Percentiles rank a stretch among this genome's conserved stretches.
These are phyloP conservation scores for Pteropus alecto DNA, from an alignment of 2,113 vertebrate species.

Conservation along the genomic window DNA sequence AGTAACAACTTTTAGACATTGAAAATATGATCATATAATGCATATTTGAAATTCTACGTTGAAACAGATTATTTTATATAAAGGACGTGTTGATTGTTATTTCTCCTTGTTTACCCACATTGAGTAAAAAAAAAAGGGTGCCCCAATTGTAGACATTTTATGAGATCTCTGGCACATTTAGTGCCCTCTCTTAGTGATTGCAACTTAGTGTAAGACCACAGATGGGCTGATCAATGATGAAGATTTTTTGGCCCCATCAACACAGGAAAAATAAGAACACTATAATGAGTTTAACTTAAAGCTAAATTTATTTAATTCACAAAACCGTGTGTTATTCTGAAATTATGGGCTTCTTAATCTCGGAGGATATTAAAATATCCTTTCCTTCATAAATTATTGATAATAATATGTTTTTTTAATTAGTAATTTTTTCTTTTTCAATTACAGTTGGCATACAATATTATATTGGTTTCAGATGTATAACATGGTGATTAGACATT, in stretches of 20 bases:
- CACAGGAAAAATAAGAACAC: not conserved
- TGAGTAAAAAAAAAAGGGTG: not conserved
- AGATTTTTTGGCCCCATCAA: not conserved
- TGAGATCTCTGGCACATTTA: not conserved
- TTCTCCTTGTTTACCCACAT: not conserved
- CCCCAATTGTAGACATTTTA: not conserved
- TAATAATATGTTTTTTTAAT: not conserved
- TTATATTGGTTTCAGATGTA: no score
- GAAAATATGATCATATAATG: not conserved
- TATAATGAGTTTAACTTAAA: not conserved
- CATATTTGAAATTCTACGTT: not conserved
- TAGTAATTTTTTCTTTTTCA: no score
- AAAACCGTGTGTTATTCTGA: constrained; percentile 19
- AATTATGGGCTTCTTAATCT: not conserved
- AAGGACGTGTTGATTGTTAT: not conserved
- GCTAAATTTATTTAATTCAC: constrained; percentile 26
- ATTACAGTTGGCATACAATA: no score
- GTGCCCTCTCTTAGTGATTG: not conserved
- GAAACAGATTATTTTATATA: not conserved
- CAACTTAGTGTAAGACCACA: not conserved
- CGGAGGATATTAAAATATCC: constrained; percentile 18
- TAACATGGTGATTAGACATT: no score
- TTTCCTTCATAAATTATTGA: constrained; percentile 35
- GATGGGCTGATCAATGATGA: not conserved
- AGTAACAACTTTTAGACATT: not conserved